phyloP scores from a whole-genome alignment of 2,888 invertebrate species.

The Phyto melanocephala region DNA sequence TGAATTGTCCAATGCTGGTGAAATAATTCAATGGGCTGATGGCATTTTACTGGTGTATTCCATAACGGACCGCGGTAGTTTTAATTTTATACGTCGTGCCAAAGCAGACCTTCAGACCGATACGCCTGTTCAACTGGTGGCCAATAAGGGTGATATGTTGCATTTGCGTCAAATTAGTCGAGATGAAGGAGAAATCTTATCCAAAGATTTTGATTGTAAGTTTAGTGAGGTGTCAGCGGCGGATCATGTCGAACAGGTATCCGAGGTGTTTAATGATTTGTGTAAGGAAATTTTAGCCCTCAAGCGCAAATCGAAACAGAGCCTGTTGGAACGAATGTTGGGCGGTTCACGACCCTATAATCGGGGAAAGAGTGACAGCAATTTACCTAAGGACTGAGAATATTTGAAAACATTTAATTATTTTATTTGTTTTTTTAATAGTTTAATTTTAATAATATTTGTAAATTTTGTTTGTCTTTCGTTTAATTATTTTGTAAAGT shows the following conservation, averaged over 20 bases:
- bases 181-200: constrained; percentile 93
- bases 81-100: constrained; percentile 88
- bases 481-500: constrained; percentile 8
- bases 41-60: constrained; percentile 93
- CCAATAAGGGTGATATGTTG: constrained; percentile 94
- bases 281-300: constrained; percentile 89
- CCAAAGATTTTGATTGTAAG: constrained; percentile 92
- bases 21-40: constrained; percentile 93
- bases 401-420: background rate
- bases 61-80: constrained; percentile 91
- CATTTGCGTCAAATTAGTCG: constrained; percentile 92
- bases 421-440: background rate
- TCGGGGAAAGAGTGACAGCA: constrained; percentile 93
- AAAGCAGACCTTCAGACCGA: constrained; percentile 85
- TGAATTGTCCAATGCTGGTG: constrained; percentile 84
- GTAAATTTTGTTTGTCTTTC: constrained; percentile 13
- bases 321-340: constrained; percentile 89
- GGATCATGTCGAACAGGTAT: constrained; percentile 91
- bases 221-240: constrained; percentile 94
- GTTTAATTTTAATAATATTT: background rate
- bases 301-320: constrained; percentile 90
- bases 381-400: constrained; percentile 88
- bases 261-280: constrained; percentile 90
- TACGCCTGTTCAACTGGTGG: constrained; percentile 90
- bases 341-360: constrained; percentile 88